These are phyloP conservation scores for Berghia stephanieae DNA, from an alignment of 1,140 invertebrate species.

Conservation along the genomic window DNA sequence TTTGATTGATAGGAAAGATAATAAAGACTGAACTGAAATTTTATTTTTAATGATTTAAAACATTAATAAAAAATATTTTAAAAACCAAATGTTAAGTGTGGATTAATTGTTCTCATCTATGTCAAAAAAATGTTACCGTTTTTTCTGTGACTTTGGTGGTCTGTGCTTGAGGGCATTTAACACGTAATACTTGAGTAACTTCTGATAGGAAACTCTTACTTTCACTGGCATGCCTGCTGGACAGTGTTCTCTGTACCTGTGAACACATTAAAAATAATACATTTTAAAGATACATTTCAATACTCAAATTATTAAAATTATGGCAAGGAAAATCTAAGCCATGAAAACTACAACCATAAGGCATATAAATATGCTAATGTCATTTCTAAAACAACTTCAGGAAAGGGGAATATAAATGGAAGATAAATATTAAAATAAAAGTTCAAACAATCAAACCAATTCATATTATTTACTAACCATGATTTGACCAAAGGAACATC, in stretches of 20 bases:
- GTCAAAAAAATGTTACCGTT: slow-evolving; percentile 75
- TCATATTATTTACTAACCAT: slow-evolving; percentile 78
- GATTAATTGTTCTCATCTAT: background rate
- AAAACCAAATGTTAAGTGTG: no score
- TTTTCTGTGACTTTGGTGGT: slow-evolving; percentile 98
- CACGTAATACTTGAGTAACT: slow-evolving; percentile 97
- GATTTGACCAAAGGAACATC: slow-evolving; percentile 97
- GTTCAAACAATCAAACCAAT: background rate
- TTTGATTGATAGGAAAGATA: no score
- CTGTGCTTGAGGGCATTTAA: slow-evolving; percentile 97
- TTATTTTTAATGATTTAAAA: no score
- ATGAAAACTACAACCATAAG: no score
- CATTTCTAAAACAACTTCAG: background rate
- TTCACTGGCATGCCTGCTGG: slow-evolving; percentile 98
- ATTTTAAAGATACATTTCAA: no score
- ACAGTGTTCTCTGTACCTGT: slow-evolving; percentile 85
- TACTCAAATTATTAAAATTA: no score
- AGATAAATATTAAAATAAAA: background rate
- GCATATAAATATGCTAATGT: no score
- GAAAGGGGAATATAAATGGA: background rate
- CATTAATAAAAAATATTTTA: no score
- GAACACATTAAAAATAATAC: no score
- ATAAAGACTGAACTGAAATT: no score
- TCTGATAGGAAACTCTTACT: slow-evolving; percentile 99
- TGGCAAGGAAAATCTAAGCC: no score